Conservation (phyloP, 64 coral and sea anemone species). For the Actinia tenebrosa region DNA sequence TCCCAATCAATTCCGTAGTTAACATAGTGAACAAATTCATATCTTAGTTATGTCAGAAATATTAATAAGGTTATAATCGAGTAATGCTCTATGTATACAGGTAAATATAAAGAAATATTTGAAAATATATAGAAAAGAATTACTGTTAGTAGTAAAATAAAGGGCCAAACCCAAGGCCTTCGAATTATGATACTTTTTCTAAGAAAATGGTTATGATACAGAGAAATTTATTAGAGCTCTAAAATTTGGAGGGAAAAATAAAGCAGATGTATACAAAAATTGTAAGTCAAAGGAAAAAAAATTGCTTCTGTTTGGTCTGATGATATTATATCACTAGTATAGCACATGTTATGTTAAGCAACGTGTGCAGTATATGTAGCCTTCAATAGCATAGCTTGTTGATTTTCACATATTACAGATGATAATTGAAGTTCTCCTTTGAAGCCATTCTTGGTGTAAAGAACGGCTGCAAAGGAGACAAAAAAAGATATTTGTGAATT, state of each 20-base stretch:
- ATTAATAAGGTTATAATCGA: neutral
- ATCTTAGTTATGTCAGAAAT: slow-evolving; percentile 34
- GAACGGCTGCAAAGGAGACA: too few relatives aligned
- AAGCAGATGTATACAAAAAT: neutral
- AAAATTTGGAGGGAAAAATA: neutral
- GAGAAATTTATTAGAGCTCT: too few relatives aligned
- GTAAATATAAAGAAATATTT: slow-evolving; percentile 1
- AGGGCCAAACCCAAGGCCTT: neutral
- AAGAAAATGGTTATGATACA: neutral
- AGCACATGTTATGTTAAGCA: too few relatives aligned
- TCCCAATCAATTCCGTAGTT: slow-evolving; percentile 62
- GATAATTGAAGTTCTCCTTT: too few relatives aligned
- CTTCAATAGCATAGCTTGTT: too few relatives aligned
- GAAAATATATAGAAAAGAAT: neutral
- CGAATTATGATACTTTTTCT: neutral
- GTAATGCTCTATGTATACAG: neutral
- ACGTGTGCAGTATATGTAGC: too few relatives aligned
- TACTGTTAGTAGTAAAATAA: neutral
- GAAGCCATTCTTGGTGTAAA: too few relatives aligned
- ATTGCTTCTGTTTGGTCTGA: too few relatives aligned
- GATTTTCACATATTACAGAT: too few relatives aligned
- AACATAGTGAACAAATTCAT: slow-evolving; percentile 78
- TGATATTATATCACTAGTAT: too few relatives aligned
- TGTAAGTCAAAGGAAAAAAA: too few relatives aligned
- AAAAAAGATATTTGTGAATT: too few relatives aligned